phyloP scores from a whole-genome alignment of 2,888 invertebrate genomes.

The Hymenopus coronatus region DNA sequence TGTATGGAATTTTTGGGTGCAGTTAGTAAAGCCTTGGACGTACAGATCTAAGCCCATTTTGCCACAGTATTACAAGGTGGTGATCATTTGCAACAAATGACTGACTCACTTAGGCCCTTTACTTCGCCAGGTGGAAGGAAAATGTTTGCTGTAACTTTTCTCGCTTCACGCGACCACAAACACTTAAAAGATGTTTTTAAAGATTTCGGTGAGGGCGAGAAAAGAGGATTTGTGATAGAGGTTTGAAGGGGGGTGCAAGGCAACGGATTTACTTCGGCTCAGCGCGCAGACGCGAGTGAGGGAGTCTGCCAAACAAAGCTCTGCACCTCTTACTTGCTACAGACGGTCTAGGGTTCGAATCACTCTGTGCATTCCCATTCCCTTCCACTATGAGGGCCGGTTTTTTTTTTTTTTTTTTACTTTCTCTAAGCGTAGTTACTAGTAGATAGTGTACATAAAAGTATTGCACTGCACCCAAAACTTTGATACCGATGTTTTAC shows the following conservation, averaged over 20 bases:
- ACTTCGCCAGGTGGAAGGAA: not conserved
- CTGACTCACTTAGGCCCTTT: not conserved
- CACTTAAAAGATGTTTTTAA: conserved; percentile 20
- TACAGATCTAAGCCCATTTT: too few relatives aligned
- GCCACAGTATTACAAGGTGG: too few relatives aligned
- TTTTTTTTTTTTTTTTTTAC: too few relatives aligned
- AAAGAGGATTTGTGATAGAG: not conserved
- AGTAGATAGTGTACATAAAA: too few relatives aligned
- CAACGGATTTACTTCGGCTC: not conserved
- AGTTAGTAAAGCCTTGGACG: too few relatives aligned
- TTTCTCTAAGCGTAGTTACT: too few relatives aligned
- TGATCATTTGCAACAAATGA: not conserved
- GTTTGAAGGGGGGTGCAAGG: not conserved
- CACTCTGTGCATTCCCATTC: too few relatives aligned
- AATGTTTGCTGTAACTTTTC: not conserved
- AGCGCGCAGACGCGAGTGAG: not conserved
- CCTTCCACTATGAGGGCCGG: too few relatives aligned
- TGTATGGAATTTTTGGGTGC: too few relatives aligned
- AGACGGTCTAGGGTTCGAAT: too few relatives aligned
- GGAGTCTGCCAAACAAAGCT: not conserved
- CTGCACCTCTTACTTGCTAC: not conserved
- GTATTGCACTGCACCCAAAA: too few relatives aligned
- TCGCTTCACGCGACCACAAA: conserved; percentile 1
- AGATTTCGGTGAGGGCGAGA: not conserved
- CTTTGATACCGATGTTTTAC: too few relatives aligned